Conservation (phyloP, 2,888 invertebrate genomes). For the Macrosoma leucophasiata region DNA sequence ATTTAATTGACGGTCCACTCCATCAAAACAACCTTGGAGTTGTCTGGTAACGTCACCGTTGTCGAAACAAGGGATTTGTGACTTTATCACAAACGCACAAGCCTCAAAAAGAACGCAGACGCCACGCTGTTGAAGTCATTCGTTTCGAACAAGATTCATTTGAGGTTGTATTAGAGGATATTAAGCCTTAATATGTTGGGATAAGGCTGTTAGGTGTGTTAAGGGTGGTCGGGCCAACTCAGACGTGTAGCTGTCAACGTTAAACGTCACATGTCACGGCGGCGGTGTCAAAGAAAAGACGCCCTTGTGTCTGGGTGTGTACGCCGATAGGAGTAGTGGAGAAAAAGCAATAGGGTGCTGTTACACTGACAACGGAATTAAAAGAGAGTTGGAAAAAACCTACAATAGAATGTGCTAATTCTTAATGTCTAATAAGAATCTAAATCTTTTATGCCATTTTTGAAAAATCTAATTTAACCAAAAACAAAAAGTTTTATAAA, state of each 20-base stretch:
- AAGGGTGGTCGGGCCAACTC: slow-evolving; percentile 2
- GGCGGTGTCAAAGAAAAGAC: slow-evolving; percentile 49
- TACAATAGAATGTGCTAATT: too few species aligned
- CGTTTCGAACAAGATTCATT: slow-evolving; percentile 32
- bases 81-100: slow-evolving; percentile 34
- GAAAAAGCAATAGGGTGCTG: slow-evolving; percentile 31
- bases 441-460: too few species aligned
- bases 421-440: too few species aligned
- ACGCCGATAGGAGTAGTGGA: slow-evolving; percentile 33
- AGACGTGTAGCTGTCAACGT: slow-evolving; percentile 42
- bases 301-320: slow-evolving; percentile 38
- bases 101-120: slow-evolving; percentile 30
- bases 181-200: slow-evolving; percentile 26
- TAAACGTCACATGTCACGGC: slow-evolving; percentile 53
- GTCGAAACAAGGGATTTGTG: slow-evolving; percentile 22
- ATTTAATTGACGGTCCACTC: slow-evolving; percentile 71
- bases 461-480: too few species aligned
- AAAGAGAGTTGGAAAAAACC: too few species aligned
- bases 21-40: slow-evolving; percentile 63
- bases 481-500: too few species aligned
- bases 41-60: slow-evolving; percentile 36
- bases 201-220: slow-evolving; percentile 16
- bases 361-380: slow-evolving; percentile 13
- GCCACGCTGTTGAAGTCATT: slow-evolving; percentile 37
- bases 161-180: slow-evolving; percentile 25